phyloP scores from a whole-genome alignment of 2,888 invertebrate species.

The Celastrina argiolus region DNA sequence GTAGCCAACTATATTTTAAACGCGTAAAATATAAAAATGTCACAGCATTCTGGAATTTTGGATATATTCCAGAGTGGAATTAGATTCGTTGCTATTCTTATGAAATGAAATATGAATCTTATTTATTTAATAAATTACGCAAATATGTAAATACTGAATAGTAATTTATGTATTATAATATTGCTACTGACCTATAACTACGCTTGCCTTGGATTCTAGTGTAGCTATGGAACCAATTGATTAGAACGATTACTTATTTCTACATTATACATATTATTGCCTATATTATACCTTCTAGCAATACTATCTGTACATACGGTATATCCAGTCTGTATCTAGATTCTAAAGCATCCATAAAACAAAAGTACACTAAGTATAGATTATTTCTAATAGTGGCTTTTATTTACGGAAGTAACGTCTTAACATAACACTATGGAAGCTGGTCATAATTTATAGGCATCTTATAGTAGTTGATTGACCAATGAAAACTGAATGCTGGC shows the following conservation, averaged over 20 bases:
- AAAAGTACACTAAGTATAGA: too few species aligned
- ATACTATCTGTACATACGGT: too few species aligned
- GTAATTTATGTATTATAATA: neutral
- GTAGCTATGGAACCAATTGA: neutral
- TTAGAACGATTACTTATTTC: neutral
- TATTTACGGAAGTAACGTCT: too few species aligned
- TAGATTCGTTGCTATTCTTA: conserved; percentile 38
- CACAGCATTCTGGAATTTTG: conserved; percentile 42
- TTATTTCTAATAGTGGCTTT: too few species aligned
- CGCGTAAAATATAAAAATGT: conserved; percentile 19
- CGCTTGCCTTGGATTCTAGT: neutral
- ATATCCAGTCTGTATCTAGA: too few species aligned
- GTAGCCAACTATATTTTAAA: conserved; percentile 6
- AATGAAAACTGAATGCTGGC: too few species aligned
- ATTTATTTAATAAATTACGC: neutral
- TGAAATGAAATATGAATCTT: conserved; percentile 31
- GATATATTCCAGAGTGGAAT: conserved; percentile 45
- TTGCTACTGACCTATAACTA: neutral
- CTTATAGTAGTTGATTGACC: too few species aligned
- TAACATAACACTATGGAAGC: too few species aligned
- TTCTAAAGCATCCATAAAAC: too few species aligned
- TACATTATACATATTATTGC: too few species aligned
- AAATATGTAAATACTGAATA: conserved; percentile 7
- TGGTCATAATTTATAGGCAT: too few species aligned
- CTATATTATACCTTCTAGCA: too few species aligned